Base-by-base conservation (phyloP, 2,888 invertebrate species). In the Cheiracanthium punctorium region DNA sequence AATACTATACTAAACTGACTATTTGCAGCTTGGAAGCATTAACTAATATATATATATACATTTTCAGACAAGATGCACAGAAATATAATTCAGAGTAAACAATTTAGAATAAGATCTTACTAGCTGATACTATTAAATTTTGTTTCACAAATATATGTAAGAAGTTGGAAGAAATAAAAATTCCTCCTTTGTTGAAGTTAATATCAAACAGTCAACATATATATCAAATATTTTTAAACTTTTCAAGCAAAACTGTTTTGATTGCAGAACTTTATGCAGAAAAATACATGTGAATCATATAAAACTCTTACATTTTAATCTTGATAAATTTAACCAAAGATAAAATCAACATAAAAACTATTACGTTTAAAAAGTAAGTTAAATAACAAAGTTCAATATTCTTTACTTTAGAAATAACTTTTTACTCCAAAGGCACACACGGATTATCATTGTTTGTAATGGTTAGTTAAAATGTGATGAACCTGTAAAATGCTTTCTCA, bases 1-100 rank as follows among this genome's bases (percentile, higher is more conserved):
- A 80, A 71, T n/a, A 72, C 80, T 72, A 80, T 30, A 73, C 58
- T 58, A 58, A 2, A 58, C 8, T 48, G 48, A 48, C 58, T 58
- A 58, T 17, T 24, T 58, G 58, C 58, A 58, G 58, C 58, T 58
- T 58, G 24, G 24, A 58, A 58, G 58, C 58, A 58, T 58, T n/a
- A 58, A 58, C 58, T 58, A 58, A 58, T 58, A 58, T 58, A 17
- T 58, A 58, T 37, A 37, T 37, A 37, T 37, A 37, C 37, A 37
- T 10, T n/a, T n/a, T 7, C 37, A 37, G 7, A 37, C 24, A 24
- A n/a, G 2, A 58, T 58, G 20, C 24, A 5, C 12, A 12, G 24
- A 58, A 10, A n/a, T 17, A 58, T 17, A 58, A 24, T 58, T 58
- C 12, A 24, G 24, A 58, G 24, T 58, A 58, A 58, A 58, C 17